A percentile compares a stretch with the other conserved stretches of the same genome.
Evolutionary conservation across 2,113 vertebrate genomes (phyloP).

Genomic region (Prunella fulvescens): DNA sequence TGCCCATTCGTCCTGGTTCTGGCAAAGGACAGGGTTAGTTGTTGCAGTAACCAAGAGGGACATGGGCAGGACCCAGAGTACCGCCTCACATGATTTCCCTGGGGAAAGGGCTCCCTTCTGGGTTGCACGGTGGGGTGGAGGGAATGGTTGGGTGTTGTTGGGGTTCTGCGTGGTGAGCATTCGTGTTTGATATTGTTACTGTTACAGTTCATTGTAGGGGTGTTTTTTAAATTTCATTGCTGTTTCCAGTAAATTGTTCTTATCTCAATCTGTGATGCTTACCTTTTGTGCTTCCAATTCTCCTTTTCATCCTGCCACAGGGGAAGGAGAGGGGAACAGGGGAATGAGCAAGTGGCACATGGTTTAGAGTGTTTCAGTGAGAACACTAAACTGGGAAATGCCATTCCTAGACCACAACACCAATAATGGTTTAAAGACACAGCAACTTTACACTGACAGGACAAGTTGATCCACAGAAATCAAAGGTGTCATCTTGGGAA

Average conservation of each 20-base stretch:
- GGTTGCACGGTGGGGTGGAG: background rate
- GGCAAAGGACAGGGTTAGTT: background rate
- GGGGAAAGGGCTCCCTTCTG: background rate
- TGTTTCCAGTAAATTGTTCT: background rate
- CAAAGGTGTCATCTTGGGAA: background rate
- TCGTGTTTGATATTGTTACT: background rate
- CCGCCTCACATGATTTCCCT: background rate
- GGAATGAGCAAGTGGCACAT: fast-evolving
- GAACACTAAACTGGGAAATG: background rate
- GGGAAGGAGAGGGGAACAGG: fast-evolving
- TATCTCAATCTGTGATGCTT: background rate
- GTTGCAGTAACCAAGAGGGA: background rate
- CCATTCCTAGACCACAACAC: background rate
- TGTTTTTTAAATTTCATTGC: background rate
- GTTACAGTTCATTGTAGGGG: background rate
- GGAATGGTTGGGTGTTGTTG: no score
- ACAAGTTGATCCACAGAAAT: background rate
- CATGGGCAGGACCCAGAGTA: background rate
- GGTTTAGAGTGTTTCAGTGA: background rate
- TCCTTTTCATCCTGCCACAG: background rate
- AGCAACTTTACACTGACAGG: background rate
- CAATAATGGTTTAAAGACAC: background rate
- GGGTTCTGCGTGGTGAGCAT: background rate
- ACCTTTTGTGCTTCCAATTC: background rate
- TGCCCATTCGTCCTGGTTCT: background rate